Conservation (phyloP, 2,888 invertebrate species). For the Alsophila aescularia region DNA sequence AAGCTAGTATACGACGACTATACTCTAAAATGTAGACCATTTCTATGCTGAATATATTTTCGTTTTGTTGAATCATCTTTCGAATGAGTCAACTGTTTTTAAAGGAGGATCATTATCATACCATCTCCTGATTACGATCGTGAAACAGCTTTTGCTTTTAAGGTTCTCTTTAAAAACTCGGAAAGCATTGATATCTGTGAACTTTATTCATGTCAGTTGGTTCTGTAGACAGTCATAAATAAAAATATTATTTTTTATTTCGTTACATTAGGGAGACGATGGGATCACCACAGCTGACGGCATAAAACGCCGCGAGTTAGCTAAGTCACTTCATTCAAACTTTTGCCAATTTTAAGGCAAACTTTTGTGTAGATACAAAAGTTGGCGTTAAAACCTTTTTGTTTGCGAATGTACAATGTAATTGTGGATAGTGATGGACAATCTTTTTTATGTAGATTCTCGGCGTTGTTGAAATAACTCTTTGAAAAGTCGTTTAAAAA, state of each 20-base stretch:
- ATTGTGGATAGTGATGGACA: slow-evolving; percentile 60
- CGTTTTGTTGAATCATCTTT: slow-evolving; percentile 21
- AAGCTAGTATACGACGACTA: slow-evolving; percentile 33
- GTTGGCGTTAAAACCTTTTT: slow-evolving; percentile 67
- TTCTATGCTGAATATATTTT: slow-evolving; percentile 18
- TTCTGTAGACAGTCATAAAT: slow-evolving; percentile 58
- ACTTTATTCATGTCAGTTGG: slow-evolving; percentile 43
- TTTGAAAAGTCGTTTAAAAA: slow-evolving; percentile 42
- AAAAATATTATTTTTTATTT: slow-evolving; percentile 75
- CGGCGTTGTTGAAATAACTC: slow-evolving; percentile 28
- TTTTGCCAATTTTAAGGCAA: slow-evolving; percentile 75
- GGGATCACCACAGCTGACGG: slow-evolving; percentile 79
- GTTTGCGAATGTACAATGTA: slow-evolving; percentile 57
- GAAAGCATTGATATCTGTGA: slow-evolving; percentile 27
- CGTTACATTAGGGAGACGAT: slow-evolving; percentile 72
- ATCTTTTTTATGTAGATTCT: slow-evolving; percentile 43
- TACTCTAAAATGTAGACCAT: slow-evolving; percentile 28
- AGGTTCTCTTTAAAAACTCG: slow-evolving; percentile 7
- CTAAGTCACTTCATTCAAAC: slow-evolving; percentile 79
- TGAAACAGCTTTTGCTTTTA: slow-evolving; percentile 27
- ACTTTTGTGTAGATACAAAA: slow-evolving; percentile 72
- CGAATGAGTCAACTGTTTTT: slow-evolving; percentile 26
- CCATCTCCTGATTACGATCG: slow-evolving; percentile 22
- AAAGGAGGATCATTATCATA: slow-evolving; percentile 25
- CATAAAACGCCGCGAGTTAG: slow-evolving; percentile 69